Conservation (phyloP, 53 echinoderm and acorn worm genomes). For the Crossaster papposus region DNA sequence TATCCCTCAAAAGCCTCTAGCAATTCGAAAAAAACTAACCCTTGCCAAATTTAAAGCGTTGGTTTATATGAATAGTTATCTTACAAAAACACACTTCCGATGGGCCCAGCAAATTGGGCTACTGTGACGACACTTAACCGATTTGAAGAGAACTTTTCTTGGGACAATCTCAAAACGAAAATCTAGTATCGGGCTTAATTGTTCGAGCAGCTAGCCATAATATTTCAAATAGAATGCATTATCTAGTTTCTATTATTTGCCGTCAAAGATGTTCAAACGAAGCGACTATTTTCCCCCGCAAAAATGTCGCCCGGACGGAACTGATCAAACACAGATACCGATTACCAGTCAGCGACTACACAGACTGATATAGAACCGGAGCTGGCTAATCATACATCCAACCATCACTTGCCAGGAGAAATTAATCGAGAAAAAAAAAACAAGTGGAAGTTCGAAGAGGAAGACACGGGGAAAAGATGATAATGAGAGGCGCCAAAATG, state of each 20-base stretch:
- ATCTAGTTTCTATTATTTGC: neutral
- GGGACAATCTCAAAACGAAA: neutral
- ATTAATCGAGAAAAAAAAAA: constrained; percentile 35
- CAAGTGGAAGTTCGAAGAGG: neutral
- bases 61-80: too few species aligned
- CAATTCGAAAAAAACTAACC: too few species aligned
- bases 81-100: too few species aligned
- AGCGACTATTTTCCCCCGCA: neutral
- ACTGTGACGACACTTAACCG: too few species aligned
- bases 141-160: neutral
- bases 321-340: constrained; percentile 42
- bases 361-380: constrained; percentile 14
- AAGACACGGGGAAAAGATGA: neutral
- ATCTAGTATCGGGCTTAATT: neutral
- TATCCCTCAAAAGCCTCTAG: too few species aligned
- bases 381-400: constrained; percentile 25
- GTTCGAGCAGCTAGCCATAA: neutral
- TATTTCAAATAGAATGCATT: neutral
- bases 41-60: too few species aligned
- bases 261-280: neutral
- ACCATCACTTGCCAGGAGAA: constrained; percentile 36
- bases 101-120: too few species aligned
- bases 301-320: neutral
- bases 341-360: constrained; percentile 17
- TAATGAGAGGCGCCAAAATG: constrained; percentile 49